These are phyloP conservation scores for Pipistrellus nathusii DNA, from an alignment of 2,797 vertebrate species.

Conservation along the genomic window DNA sequence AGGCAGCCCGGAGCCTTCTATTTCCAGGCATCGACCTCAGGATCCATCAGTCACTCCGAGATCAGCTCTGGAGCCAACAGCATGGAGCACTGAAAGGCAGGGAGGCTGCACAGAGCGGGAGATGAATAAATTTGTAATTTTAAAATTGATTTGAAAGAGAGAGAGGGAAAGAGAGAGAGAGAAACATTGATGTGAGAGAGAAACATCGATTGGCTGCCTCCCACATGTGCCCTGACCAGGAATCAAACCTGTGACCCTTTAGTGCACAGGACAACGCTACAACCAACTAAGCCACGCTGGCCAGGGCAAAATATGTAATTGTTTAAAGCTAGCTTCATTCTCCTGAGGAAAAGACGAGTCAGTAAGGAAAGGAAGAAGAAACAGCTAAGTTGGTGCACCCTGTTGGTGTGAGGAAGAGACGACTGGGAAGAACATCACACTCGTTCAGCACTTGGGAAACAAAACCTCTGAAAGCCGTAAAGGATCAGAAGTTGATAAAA, in stretches of 20 bases:
- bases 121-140: background rate
- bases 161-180: background rate
- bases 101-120: background rate
- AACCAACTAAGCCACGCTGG: background rate
- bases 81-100: rapidly evolving
- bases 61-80: slow-evolving; percentile 14
- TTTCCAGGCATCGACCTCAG: rapidly evolving
- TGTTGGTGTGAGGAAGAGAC: background rate
- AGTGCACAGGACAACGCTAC: background rate
- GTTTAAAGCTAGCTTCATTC: slow-evolving; percentile 3
- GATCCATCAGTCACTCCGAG: background rate
- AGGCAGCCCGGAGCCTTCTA: slow-evolving; percentile 24
- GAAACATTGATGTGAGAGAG: background rate
- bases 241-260: background rate
- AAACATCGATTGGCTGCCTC: no score
- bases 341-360: background rate
- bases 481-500: background rate
- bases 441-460: background rate
- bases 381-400: background rate
- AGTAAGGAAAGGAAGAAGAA: background rate
- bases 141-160: background rate
- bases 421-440: background rate
- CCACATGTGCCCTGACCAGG: background rate
- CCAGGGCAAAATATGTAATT: background rate
- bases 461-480: background rate